Conservation (phyloP, 2,888 invertebrate species). For the Synanthedon formicaeformis region DNA sequence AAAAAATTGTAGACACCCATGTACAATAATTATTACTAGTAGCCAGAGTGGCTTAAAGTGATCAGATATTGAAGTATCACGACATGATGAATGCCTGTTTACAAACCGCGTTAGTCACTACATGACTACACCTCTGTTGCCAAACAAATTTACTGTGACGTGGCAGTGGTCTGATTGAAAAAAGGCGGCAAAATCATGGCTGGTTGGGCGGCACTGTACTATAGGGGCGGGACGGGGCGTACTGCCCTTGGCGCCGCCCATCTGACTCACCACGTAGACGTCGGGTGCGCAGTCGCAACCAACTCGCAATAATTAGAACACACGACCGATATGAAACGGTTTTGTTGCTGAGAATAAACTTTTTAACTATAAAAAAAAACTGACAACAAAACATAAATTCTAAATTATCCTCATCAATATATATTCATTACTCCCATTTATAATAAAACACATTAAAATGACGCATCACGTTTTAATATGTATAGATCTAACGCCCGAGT, state of each 20-base stretch:
- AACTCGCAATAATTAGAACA: constrained; percentile 5
- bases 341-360: neutral
- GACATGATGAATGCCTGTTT: constrained; percentile 9
- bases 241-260: constrained; percentile 64
- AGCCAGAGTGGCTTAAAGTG: neutral
- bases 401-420: too few species aligned
- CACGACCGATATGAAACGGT: constrained; percentile 11
- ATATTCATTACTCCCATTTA: too few species aligned
- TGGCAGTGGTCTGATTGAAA: constrained; percentile 39
- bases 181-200: constrained; percentile 62
- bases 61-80: neutral
- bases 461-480: too few species aligned
- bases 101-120: constrained; percentile 19
- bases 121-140: constrained; percentile 43
- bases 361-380: constrained; percentile 3
- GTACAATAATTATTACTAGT: neutral
- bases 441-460: too few species aligned
- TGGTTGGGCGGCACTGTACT: constrained; percentile 45
- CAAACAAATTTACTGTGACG: constrained; percentile 56
- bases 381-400: constrained; percentile 1
- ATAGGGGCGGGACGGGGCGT: constrained; percentile 46
- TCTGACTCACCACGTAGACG: constrained; percentile 33
- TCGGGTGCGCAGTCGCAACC: constrained; percentile 40
- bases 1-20: neutral
- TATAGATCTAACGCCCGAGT: neutral